Conservation (phyloP, 1,140 invertebrate species). For the Amyelois transitella region DNA sequence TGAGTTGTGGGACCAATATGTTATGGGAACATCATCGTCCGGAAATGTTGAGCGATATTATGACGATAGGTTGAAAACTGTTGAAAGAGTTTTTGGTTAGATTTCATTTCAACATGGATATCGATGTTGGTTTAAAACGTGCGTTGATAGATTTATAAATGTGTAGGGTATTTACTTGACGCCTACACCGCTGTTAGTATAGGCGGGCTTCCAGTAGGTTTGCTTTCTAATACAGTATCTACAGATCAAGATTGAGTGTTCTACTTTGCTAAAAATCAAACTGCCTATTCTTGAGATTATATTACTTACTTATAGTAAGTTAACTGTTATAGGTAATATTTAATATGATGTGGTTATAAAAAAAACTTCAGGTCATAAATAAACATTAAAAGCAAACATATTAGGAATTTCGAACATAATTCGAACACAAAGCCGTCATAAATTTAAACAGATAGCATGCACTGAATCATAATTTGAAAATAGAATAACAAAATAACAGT, state of each 20-base stretch:
- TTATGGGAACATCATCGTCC: background rate
- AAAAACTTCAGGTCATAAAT: background rate
- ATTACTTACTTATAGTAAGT: too few relatives aligned
- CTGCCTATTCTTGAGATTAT: too few relatives aligned
- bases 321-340: too few relatives aligned
- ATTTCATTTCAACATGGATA: background rate
- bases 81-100: background rate
- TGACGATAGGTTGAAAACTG: background rate
- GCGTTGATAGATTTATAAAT: too few relatives aligned
- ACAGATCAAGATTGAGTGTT: too few relatives aligned
- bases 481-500: background rate
- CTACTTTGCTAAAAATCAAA: too few relatives aligned
- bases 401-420: background rate
- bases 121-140: too few relatives aligned
- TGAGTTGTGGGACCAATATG: background rate
- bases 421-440: background rate
- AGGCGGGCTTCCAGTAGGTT: too few relatives aligned
- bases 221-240: too few relatives aligned
- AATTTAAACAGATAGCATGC: background rate
- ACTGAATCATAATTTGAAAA: background rate
- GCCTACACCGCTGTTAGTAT: too few relatives aligned
- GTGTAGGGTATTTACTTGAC: too few relatives aligned
- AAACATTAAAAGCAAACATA: background rate
- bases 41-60: background rate
- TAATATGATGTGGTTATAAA: too few relatives aligned